Conservation (phyloP, 2,888 invertebrate genomes). For the Ptilodon capucinus region DNA sequence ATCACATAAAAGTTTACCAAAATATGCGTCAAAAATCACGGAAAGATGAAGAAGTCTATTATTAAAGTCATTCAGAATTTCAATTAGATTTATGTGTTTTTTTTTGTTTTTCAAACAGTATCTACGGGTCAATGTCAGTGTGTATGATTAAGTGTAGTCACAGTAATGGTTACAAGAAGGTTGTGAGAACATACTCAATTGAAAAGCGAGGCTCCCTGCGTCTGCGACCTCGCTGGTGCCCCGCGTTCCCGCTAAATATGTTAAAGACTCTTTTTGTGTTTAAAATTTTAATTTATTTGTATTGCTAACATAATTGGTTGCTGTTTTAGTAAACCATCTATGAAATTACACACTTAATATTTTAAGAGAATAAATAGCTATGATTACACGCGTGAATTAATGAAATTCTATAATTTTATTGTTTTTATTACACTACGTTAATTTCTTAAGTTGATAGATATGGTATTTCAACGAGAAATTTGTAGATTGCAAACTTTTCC, state of each 20-base stretch:
- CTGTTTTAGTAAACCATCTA: too few relatives aligned
- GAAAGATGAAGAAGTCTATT: neutral
- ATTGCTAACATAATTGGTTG: too few relatives aligned
- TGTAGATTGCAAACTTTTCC: too few relatives aligned
- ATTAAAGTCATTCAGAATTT: neutral
- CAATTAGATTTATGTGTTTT: neutral
- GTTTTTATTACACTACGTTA: too few relatives aligned
- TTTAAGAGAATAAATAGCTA: too few relatives aligned
- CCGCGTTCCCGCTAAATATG: neutral
- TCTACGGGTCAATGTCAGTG: neutral
- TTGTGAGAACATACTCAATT: slow-evolving; percentile 10
- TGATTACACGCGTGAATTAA: too few relatives aligned
- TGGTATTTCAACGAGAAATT: too few relatives aligned
- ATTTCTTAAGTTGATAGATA: too few relatives aligned
- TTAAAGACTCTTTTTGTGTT: neutral
- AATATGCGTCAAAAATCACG: neutral
- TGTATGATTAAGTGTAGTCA: slow-evolving; percentile 1
- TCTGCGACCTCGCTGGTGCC: neutral
- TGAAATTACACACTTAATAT: too few relatives aligned
- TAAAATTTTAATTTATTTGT: neutral
- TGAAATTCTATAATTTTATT: too few relatives aligned
- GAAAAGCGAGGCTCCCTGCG: slow-evolving; percentile 2
- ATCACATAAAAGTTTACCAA: neutral
- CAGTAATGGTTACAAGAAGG: slow-evolving; percentile 4
- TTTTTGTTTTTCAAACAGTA: neutral